Percentiles rank a stretch among this genome's conserved stretches.
Evolutionary conservation across 2,888 invertebrate species (phyloP).

Genomic region (Agapostemon virescens): DNA sequence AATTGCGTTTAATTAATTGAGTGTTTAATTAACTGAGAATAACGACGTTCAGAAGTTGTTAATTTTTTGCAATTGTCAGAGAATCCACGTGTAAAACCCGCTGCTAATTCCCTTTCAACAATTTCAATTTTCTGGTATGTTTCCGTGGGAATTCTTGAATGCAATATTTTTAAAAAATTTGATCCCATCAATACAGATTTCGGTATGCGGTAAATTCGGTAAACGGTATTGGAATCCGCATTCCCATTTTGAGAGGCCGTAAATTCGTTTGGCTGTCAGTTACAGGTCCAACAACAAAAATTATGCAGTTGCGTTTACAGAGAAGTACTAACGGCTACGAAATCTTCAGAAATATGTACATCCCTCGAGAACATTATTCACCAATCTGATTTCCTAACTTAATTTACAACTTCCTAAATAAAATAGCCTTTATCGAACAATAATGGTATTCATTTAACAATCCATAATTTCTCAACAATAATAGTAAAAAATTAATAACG

Average conservation of each 20-base stretch:
- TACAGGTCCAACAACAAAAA: constrained; percentile 4
- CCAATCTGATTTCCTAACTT: background rate
- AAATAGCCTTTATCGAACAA: background rate
- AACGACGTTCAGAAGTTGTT: background rate
- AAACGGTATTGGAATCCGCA: constrained; percentile 15
- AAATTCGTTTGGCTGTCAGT: constrained; percentile 10
- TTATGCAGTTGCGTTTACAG: background rate
- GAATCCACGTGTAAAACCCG: background rate
- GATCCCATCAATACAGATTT: background rate
- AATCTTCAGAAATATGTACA: background rate
- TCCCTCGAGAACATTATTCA: background rate
- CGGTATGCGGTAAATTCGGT: background rate
- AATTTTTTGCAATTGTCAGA: background rate
- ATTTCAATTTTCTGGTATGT: background rate
- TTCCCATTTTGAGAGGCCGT: constrained; percentile 5
- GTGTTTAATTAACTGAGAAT: too few relatives aligned
- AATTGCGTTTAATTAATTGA: too few relatives aligned
- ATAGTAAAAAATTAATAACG: background rate
- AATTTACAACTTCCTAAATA: background rate
- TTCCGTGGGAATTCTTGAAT: background rate
- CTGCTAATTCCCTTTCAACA: background rate
- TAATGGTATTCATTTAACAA: background rate
- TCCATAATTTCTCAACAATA: too few relatives aligned
- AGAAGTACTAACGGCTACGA: background rate
- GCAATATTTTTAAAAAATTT: background rate